These are phyloP conservation scores for Notamacropus eugenii DNA, from an alignment of 2,797 vertebrate genomes.

Conservation along the genomic window DNA sequence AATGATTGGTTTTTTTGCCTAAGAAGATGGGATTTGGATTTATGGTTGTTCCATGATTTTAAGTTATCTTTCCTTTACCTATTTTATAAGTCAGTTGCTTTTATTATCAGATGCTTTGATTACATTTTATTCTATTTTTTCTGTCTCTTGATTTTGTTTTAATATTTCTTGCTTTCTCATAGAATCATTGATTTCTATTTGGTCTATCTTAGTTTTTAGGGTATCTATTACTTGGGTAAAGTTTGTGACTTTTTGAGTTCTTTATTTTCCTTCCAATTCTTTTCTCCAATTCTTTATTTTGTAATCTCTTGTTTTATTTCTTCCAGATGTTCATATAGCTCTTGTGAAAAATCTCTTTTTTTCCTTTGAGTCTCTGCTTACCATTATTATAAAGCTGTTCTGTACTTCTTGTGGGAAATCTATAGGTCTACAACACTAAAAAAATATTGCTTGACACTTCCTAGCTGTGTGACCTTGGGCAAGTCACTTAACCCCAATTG, in stretches of 20 bases:
- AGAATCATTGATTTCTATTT: not conserved
- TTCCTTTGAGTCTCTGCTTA: not conserved
- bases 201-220: not conserved
- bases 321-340: not conserved
- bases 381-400: not conserved
- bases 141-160: not conserved
- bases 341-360: not conserved
- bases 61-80: not conserved
- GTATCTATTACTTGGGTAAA: not conserved
- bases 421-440: not conserved
- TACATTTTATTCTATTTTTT: not conserved
- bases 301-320: not conserved
- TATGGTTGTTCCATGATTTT: not conserved
- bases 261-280: not conserved
- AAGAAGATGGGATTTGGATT: not conserved
- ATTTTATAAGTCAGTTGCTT: not conserved
- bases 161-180: not conserved
- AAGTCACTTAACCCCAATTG: not conserved
- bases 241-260: not conserved
- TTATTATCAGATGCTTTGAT: not conserved
- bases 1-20: not conserved
- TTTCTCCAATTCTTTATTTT: not conserved
- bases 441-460: not conserved
- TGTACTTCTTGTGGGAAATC: not conserved
- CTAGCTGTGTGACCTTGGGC: not conserved